Percentiles rank a stretch among this genome's conserved stretches.
Conservation (phyloP, 2,888 invertebrate genomes). For the Erynnis tages region DNA sequence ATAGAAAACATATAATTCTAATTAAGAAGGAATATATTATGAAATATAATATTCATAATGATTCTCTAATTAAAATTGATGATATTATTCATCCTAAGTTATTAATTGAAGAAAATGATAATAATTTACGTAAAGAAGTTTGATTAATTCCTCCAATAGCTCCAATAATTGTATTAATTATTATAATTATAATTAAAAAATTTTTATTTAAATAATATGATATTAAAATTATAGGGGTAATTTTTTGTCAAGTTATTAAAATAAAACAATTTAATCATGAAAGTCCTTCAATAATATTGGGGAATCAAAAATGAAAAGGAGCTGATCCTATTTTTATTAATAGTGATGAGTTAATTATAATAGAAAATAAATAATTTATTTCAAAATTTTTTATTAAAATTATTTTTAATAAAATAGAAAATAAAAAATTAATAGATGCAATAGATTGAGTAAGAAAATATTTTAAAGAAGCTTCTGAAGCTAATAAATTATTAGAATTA, state of each 20-base stretch:
- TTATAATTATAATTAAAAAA: slow-evolving; percentile 66
- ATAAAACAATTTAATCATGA: slow-evolving; percentile 79
- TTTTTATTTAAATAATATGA: slow-evolving; percentile 68
- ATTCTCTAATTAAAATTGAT: slow-evolving; percentile 67
- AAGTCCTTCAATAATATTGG: slow-evolving; percentile 81
- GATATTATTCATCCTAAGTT: slow-evolving; percentile 82
- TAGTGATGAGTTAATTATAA: slow-evolving; percentile 64
- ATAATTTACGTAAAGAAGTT: slow-evolving; percentile 79
- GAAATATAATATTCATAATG: slow-evolving; percentile 71
- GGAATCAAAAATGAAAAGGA: slow-evolving; percentile 83
- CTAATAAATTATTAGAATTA: slow-evolving; percentile 67
- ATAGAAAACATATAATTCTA: slow-evolving; percentile 64
- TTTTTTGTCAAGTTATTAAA: slow-evolving; percentile 84
- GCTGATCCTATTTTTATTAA: slow-evolving; percentile 81
- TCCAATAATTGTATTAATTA: slow-evolving; percentile 71
- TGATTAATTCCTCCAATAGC: slow-evolving; percentile 79
- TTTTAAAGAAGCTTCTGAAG: slow-evolving; percentile 81
- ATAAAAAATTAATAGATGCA: slow-evolving; percentile 79
- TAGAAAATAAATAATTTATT: slow-evolving; percentile 46
- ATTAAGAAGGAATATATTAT: slow-evolving; percentile 69
- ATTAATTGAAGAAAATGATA: slow-evolving; percentile 84
- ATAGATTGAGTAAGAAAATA: slow-evolving; percentile 83
- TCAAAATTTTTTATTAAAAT: slow-evolving; percentile 56
- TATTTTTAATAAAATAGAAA: slow-evolving; percentile 67
- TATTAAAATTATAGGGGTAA: slow-evolving; percentile 81